Evolutionary conservation across 2,113 vertebrate species (phyloP).

Genomic region (Conger conger): DNA sequence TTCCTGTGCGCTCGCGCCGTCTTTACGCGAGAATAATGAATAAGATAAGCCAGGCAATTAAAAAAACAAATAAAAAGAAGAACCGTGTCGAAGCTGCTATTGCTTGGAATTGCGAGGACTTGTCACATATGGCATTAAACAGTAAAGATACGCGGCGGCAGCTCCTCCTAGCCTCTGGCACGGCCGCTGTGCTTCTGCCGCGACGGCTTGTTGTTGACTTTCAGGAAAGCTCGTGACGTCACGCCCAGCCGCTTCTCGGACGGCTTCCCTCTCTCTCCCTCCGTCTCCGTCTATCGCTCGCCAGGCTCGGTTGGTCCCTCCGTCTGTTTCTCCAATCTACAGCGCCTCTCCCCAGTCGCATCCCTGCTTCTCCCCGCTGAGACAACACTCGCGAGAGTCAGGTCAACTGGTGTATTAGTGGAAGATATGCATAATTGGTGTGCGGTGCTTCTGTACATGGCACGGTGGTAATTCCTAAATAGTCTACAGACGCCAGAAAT

Average conservation of each 20-base stretch:
- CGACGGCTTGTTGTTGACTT: slow-evolving; percentile 74
- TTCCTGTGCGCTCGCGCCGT: slow-evolving; percentile 36
- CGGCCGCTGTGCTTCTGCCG: slow-evolving; percentile 49
- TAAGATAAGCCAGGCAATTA: not conserved
- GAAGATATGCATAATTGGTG: not conserved
- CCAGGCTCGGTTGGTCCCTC: not conserved
- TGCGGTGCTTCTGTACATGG: not conserved
- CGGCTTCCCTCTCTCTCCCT: slow-evolving; percentile 7
- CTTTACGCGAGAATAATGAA: slow-evolving; percentile 34
- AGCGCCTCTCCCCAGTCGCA: not conserved
- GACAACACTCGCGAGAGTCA: slow-evolving; percentile 64
- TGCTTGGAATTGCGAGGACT: slow-evolving; percentile 1
- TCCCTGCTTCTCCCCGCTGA: slow-evolving; percentile 15
- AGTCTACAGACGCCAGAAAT: not conserved
- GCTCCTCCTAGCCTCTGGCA: slow-evolving; percentile 31
- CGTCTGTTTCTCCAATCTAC: not conserved
- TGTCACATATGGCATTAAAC: not conserved
- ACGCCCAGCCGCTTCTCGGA: slow-evolving; percentile 47
- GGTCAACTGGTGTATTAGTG: not conserved
- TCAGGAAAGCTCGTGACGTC: slow-evolving; percentile 79
- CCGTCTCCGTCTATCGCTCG: slow-evolving; percentile 10
- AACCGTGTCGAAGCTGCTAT: slow-evolving; percentile 18
- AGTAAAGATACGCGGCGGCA: slow-evolving; percentile 16
- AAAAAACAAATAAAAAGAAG: slow-evolving; percentile 3
- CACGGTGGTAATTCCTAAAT: not conserved